A percentile compares a stretch with the other conserved stretches of the same genome.
Evolutionary conservation across 1,140 invertebrate species (phyloP).

Genomic region (Melitaea cinxia): DNA sequence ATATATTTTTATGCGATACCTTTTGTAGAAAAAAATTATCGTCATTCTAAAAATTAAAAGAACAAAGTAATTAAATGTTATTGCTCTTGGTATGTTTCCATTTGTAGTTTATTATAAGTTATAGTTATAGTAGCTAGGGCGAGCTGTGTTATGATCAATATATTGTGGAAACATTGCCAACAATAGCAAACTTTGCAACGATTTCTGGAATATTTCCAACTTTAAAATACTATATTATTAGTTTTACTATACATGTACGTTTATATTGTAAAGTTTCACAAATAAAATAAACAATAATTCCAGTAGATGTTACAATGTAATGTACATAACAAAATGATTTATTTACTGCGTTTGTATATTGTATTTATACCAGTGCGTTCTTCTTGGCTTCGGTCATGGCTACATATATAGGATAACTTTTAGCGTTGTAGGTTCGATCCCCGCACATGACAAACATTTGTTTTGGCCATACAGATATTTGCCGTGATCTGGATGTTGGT

Average conservation of each 20-base stretch:
- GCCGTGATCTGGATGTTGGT: too few species aligned
- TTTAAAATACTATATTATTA: neutral
- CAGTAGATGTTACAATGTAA: too few species aligned
- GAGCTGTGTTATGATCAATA: neutral
- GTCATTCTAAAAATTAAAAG: neutral
- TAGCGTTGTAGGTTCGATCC: too few species aligned
- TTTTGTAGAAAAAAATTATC: neutral
- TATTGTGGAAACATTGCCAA: neutral
- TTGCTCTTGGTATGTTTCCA: conserved; percentile 2
- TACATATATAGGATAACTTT: too few species aligned
- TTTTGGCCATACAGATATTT: too few species aligned
- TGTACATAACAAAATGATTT: too few species aligned
- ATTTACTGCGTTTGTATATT: too few species aligned
- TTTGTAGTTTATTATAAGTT: neutral
- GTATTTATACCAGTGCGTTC: too few species aligned
- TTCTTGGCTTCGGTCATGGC: too few species aligned
- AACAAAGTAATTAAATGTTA: neutral
- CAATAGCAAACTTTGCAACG: neutral
- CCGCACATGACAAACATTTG: too few species aligned
- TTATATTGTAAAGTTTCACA: too few species aligned
- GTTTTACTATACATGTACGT: neutral
- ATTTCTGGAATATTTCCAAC: neutral
- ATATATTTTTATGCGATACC: neutral
- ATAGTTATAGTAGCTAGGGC: neutral
- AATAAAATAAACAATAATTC: too few species aligned